Base-by-base conservation (phyloP, 2,888 invertebrate genomes). In the Patella pellucida region DNA sequence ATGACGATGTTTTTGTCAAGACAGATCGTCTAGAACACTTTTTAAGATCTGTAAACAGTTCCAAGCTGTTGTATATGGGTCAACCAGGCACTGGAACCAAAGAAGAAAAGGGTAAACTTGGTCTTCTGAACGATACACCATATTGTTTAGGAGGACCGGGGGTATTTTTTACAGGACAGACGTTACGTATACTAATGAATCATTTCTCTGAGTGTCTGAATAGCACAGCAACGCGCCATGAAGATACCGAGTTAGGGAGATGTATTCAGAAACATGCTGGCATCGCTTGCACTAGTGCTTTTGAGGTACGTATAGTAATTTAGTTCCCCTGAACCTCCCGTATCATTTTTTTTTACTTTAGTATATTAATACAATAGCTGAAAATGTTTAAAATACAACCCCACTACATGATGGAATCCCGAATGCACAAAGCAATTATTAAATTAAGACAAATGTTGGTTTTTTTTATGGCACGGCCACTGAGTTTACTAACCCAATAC, bases 101-200 rank as follows among this genome's bases (percentile, higher is more conserved):
- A 76, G 90, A 96, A 78, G 98, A 98, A 90, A 95, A 96, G 87
- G 98, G 97, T 3, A 93, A 95, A 56, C 91, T 98, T 54, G 95
- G 96, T 11, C 92, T 98, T 85, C 72, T 74, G 11, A 76, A 75
- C 14, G 78, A 84, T 89, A 97, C 98, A 92, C 98, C 98, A 91
- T 99, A 98, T 91, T 99, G 99, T 90, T 99, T 99, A 98, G 99
- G 99, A 27, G 99, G 99, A 0, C 98, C 99, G 0, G 98, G 98
- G 0, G 96, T 99, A 71, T 94, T 99, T 73, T 91, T 98, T 81
- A 97, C 96, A 81, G 93, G 95, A 78, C 96, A 95, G 90, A 97
- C 97, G 0, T 92, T 98, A 84, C 92, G 88, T 56, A 92, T 94
- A 84, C 73, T 87, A 19, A 95, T 97, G 75, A 97, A 97, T 0